Evolutionary conservation across 35 echinoderm and acorn worm genomes (phyloP).

Genomic region (Patiria miniata): DNA sequence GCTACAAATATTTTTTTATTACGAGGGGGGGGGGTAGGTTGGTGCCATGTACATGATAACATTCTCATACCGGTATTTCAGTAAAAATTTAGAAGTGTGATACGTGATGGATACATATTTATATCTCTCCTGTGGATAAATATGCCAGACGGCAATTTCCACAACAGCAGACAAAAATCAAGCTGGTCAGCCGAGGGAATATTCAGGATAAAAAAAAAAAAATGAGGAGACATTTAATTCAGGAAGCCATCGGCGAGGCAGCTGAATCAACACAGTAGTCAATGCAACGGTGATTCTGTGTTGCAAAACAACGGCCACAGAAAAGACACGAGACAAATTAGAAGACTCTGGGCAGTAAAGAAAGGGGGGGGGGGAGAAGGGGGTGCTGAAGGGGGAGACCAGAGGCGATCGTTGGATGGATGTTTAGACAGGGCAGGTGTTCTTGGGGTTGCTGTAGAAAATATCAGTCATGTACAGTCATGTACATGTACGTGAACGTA

Average conservation of each 20-base stretch:
- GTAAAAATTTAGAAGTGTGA: too few relatives aligned
- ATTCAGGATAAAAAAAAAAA: too few relatives aligned
- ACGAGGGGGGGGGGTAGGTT: background rate
- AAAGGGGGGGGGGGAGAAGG: background rate
- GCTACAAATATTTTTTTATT: background rate
- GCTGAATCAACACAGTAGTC: slow-evolving; percentile 1
- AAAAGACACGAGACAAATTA: too few relatives aligned
- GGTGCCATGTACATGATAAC: too few relatives aligned
- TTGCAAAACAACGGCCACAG: background rate
- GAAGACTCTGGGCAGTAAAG: background rate
- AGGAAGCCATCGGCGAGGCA: background rate
- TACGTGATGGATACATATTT: too few relatives aligned
- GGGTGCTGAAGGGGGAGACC: background rate
- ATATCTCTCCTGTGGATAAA: too few relatives aligned
- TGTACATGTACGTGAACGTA: background rate
- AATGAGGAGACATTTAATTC: too few relatives aligned
- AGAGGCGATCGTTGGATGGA: slow-evolving; percentile 12
- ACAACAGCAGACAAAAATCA: too few relatives aligned
- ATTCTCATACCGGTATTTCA: too few relatives aligned
- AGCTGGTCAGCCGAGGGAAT: too few relatives aligned
- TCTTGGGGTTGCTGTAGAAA: background rate
- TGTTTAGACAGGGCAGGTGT: slow-evolving; percentile 23
- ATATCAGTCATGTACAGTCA: too few relatives aligned
- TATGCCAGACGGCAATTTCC: too few relatives aligned
- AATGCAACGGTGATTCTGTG: background rate